Conservation (phyloP, 2,888 invertebrate genomes). For the Copidosoma aretas region DNA sequence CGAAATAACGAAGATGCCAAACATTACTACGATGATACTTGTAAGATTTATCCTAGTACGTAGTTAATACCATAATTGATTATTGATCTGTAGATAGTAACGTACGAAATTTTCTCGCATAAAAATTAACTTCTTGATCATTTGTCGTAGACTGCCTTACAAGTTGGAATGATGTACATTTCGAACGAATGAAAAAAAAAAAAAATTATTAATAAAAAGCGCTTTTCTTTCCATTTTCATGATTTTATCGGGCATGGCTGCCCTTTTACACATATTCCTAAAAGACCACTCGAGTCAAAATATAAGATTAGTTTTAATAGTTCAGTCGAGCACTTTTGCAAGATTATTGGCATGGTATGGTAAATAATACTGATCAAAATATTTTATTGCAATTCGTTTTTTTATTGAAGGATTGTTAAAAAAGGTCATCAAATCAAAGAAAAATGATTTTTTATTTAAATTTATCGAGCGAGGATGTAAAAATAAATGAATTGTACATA, state of each 20-base stretch:
- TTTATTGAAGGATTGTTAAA: neutral
- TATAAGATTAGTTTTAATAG: too few species aligned
- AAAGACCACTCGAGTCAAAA: too few species aligned
- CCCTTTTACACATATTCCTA: too few species aligned
- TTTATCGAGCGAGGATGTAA: neutral
- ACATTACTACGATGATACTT: too few species aligned
- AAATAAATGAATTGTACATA: conserved; percentile 11
- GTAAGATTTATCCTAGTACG: too few species aligned
- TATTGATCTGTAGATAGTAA: too few species aligned
- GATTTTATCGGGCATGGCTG: conserved; percentile 6
- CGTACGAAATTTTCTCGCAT: neutral
- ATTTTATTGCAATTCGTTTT: neutral
- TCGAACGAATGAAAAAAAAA: neutral
- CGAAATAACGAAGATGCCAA: too few species aligned
- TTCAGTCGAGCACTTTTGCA: neutral
- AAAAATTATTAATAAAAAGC: neutral
- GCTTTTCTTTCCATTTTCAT: conserved; percentile 3
- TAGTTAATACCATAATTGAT: too few species aligned
- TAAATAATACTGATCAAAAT: neutral
- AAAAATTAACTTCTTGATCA: neutral
- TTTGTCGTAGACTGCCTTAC: neutral
- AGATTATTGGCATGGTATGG: neutral
- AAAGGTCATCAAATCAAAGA: neutral
- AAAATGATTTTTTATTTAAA: conserved; percentile 8
- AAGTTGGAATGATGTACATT: neutral